phyloP scores from a whole-genome alignment of 2,797 vertebrate species.

The Bovichtus variegatus region DNA sequence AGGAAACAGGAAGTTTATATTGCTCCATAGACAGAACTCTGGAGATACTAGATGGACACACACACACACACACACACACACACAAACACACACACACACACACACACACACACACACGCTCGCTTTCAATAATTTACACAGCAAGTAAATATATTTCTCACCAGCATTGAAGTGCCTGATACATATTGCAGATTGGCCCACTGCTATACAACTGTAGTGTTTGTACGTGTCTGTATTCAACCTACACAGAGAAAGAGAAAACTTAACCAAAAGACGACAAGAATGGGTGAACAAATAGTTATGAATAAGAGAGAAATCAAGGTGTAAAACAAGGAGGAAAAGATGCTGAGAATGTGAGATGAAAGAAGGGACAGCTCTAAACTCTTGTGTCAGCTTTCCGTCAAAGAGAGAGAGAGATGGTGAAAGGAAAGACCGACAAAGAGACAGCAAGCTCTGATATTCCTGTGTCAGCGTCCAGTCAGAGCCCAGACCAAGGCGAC shows the following conservation, averaged over 20 bases:
- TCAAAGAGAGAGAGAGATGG: constrained; percentile 18
- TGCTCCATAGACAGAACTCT: constrained; percentile 60
- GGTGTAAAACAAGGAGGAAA: not conserved
- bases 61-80: constrained; percentile 18
- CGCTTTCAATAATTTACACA: constrained; percentile 1
- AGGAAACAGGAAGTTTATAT: constrained; percentile 75
- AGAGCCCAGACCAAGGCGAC: constrained; percentile 53
- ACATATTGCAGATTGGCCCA: not conserved
- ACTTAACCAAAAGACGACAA: not conserved
- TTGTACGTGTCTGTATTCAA: constrained; percentile 10
- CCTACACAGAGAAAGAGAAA: not conserved
- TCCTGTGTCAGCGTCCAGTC: constrained; percentile 74
- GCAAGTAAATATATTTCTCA: not conserved
- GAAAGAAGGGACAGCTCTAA: constrained; percentile 7
- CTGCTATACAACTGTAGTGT: not conserved
- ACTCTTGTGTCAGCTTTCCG: constrained; percentile 59
- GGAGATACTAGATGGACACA: constrained; percentile 49
- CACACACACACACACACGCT: constrained; percentile 9
- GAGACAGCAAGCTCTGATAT: constrained; percentile 53
- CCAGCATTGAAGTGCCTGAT: not conserved
- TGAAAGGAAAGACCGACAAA: constrained; percentile 37
- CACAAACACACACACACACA: constrained; percentile 24
- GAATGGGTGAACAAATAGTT: not conserved
- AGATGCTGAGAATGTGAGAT: constrained; percentile 28
- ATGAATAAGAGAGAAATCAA: not conserved